Evolutionary conservation across 2,888 invertebrate genomes (phyloP), one percentile per base, ranked within the genome.

Genomic region (Pyrrhosoma nymphula): DNA sequence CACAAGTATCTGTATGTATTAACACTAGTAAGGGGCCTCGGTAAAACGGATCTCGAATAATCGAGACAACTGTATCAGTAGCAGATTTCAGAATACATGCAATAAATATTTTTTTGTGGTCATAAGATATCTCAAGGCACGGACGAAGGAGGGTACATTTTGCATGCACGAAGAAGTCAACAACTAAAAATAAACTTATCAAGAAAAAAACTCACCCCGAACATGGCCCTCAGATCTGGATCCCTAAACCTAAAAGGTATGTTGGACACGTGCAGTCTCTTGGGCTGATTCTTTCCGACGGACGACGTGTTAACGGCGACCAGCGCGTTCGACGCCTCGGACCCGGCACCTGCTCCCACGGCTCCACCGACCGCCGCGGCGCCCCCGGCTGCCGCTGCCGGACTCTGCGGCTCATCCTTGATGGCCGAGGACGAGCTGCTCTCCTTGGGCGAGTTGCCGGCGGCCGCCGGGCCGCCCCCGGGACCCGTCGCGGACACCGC

Each of bases 181-280:
- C 2, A 12, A 60, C 60, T 20, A 60, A 60, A 20, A 10, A 60
- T 4, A 60, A 10, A 14, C 47, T 47, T 47, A 47, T 4, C 47
- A 47, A 97, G 95, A 97, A 96, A 47, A 97, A 97, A 96, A 98
- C 99, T 98, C 97, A 99, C 99, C 98, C 99, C 99, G 97, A 99
- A 99, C 98, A 99, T 99, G 96, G 99, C 99, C 97, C 99, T 98
- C 96, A 99, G 98, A 97, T 99, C 99, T 96, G 99, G 99, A 97
- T 99, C 99, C 97, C 99, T 98, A 98, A 99, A 99, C 97, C 99
- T 98, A 98, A 99, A 99, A 96, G 99, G 99, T 98, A 99, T 99
- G 98, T 99, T 99, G 97, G 99, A 99, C 97, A 99, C 99, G 97
- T 99, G 99, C 96, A 99, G 98, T 97, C 99, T 98, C 97, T 99